A percentile compares a stretch with the other conserved stretches of the same genome.
Evolutionary conservation across 2,797 vertebrate species (phyloP).

Genomic region (Sebastes iracundus): DNA sequence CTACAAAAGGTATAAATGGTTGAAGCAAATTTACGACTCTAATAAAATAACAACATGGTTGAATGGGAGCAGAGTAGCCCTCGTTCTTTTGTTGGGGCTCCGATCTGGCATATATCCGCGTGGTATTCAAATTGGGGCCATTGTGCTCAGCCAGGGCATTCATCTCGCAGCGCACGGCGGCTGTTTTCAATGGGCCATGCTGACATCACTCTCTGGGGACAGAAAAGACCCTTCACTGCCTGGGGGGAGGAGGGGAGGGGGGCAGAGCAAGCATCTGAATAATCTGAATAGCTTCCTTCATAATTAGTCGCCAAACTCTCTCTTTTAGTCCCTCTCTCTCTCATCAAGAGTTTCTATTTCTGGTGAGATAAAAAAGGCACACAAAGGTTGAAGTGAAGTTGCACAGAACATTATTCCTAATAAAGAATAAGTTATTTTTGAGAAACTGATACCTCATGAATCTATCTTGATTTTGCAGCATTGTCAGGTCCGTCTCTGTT

Average conservation of each 20-base stretch:
- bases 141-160: constrained; percentile 84
- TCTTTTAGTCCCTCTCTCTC: constrained; percentile 15
- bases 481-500: background rate
- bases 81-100: constrained; percentile 77
- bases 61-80: constrained; percentile 70
- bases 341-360: constrained; percentile 48
- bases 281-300: constrained; percentile 77
- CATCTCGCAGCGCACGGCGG: constrained; percentile 77
- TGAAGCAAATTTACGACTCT: constrained; percentile 67
- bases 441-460: constrained; percentile 6
- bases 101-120: constrained; percentile 77
- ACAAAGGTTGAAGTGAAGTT: constrained; percentile 15
- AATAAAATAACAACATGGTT: constrained; percentile 75
- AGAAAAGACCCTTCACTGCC: constrained; percentile 82
- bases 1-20: constrained; percentile 65
- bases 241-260: constrained; percentile 54
- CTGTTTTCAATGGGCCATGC: constrained; percentile 81
- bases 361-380: background rate
- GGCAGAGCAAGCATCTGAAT: constrained; percentile 80
- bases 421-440: constrained; percentile 13
- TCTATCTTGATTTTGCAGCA: background rate
- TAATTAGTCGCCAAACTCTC: constrained; percentile 78
- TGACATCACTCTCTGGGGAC: constrained; percentile 84
- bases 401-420: background rate
- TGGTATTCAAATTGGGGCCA: constrained; percentile 88